These are phyloP conservation scores for Manduca sexta DNA, from an alignment of 1,140 invertebrate genomes.

Conservation along the genomic window DNA sequence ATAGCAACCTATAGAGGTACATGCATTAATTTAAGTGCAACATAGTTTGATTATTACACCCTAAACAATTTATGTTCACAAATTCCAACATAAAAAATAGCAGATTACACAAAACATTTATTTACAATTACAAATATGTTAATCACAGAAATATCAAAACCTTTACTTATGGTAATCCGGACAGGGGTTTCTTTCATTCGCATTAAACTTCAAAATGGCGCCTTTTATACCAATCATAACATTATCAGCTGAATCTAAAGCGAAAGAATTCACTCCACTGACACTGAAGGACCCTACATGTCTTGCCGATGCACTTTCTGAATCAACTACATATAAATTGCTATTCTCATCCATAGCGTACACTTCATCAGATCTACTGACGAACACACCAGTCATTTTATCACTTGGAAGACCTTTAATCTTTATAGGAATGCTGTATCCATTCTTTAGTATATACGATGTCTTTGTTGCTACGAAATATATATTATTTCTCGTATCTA, in stretches of 20 bases:
- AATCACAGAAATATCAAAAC: slow-evolving; percentile 18
- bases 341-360: slow-evolving; percentile 61
- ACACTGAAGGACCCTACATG: slow-evolving; percentile 46
- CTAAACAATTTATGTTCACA: no score
- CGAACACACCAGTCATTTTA: slow-evolving; percentile 54
- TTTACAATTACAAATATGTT: slow-evolving; percentile 1
- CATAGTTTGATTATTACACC: no score
- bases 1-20: no score
- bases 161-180: slow-evolving; percentile 34
- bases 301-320: slow-evolving; percentile 40
- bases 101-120: neutral
- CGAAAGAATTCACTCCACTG: slow-evolving; percentile 54
- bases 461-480: slow-evolving; percentile 60
- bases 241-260: slow-evolving; percentile 56
- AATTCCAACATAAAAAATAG: neutral
- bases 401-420: slow-evolving; percentile 51
- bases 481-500: slow-evolving; percentile 55
- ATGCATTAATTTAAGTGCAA: no score
- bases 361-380: slow-evolving; percentile 48
- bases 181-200: slow-evolving; percentile 50
- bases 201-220: slow-evolving; percentile 46
- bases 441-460: slow-evolving; percentile 46
- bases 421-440: slow-evolving; percentile 44
- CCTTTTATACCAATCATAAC: slow-evolving; percentile 53
- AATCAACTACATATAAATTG: slow-evolving; percentile 47